A percentile compares a stretch with the other conserved stretches of the same genome.
Evolutionary conservation across 2,113 vertebrate species (phyloP).

Genomic region (Plectropomus leopardus): DNA sequence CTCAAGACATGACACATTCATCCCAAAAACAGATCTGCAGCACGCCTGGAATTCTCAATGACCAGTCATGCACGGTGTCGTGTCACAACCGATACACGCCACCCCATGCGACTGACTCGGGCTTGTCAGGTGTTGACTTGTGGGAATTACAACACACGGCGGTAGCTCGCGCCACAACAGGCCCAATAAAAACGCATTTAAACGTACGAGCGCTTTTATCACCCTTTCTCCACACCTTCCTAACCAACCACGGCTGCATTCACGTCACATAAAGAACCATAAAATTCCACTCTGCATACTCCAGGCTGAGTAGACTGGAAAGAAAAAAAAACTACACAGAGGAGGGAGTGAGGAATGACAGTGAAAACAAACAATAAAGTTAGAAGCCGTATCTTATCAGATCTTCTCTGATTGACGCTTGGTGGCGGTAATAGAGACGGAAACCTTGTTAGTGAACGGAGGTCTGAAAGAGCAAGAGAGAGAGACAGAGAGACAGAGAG

Average conservation of each 20-base stretch:
- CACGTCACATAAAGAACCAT: conserved; percentile 68
- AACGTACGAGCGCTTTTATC: conserved; percentile 57
- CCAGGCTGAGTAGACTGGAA: conserved; percentile 21
- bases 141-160: conserved; percentile 41
- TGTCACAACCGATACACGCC: conserved; percentile 28
- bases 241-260: conserved; percentile 44
- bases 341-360: conserved; percentile 39
- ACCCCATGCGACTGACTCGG: conserved; percentile 6
- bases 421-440: conserved; percentile 93
- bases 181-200: conserved; percentile 54
- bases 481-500: not conserved
- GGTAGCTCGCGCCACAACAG: conserved; percentile 24
- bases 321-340: conserved; percentile 22
- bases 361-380: conserved; percentile 90
- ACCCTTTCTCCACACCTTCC: conserved; percentile 38
- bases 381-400: conserved; percentile 90
- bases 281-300: conserved; percentile 72
- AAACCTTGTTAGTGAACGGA: conserved; percentile 90
- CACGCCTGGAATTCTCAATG: conserved; percentile 25
- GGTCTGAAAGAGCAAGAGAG: conserved; percentile 88
- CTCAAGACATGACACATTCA: conserved; percentile 19
- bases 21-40: conserved; percentile 32
- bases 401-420: conserved; percentile 91
- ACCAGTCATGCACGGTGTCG: conserved; percentile 28
- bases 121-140: conserved; percentile 44